Conservation (phyloP, 2,113 vertebrate genomes). For the Seriola aureovittata region DNA sequence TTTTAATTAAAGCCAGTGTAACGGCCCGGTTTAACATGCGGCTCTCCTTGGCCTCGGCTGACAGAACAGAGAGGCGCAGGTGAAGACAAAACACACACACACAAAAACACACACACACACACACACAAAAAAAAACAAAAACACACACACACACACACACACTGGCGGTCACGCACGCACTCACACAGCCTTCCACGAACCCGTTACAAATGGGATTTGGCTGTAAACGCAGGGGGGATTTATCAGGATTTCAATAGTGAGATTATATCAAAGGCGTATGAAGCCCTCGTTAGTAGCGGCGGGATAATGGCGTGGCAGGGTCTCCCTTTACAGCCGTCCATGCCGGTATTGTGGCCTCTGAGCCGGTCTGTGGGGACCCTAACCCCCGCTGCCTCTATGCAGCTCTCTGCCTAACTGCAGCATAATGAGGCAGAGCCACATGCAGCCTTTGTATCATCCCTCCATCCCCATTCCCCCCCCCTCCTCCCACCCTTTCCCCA, state of each 20-base stretch:
- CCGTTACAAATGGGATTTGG: conserved; percentile 97
- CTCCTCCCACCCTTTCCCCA: conserved; percentile 75
- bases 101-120: conserved; percentile 19
- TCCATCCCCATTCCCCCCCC: conserved; percentile 51
- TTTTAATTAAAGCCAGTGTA: conserved; percentile 80
- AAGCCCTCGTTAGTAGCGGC: conserved; percentile 94
- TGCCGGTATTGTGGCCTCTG: conserved; percentile 90
- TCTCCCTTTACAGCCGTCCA: conserved; percentile 80
- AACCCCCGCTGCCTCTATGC: conserved; percentile 90
- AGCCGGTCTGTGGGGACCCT: conserved; percentile 89
- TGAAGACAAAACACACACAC: conserved; percentile 69
- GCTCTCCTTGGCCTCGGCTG: conserved; percentile 86
- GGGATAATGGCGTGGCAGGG: conserved; percentile 93
- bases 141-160: conserved; percentile 37
- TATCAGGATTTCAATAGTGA: conserved; percentile 95
- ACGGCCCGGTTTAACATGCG: conserved; percentile 84
- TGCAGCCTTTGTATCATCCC: conserved; percentile 86
- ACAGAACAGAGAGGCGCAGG: conserved; percentile 82
- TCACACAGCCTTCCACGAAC: conserved; percentile 45
- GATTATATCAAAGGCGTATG: conserved; percentile 97
- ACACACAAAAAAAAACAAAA: conserved; percentile 23
- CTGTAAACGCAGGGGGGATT: conserved; percentile 91
- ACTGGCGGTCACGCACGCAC: conserved; percentile 23
- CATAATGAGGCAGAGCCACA: conserved; percentile 96
- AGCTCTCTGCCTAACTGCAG: conserved; percentile 90